These are phyloP conservation scores for Nemapogon koenigi DNA, from an alignment of 2,888 invertebrate species.

Conservation along the genomic window DNA sequence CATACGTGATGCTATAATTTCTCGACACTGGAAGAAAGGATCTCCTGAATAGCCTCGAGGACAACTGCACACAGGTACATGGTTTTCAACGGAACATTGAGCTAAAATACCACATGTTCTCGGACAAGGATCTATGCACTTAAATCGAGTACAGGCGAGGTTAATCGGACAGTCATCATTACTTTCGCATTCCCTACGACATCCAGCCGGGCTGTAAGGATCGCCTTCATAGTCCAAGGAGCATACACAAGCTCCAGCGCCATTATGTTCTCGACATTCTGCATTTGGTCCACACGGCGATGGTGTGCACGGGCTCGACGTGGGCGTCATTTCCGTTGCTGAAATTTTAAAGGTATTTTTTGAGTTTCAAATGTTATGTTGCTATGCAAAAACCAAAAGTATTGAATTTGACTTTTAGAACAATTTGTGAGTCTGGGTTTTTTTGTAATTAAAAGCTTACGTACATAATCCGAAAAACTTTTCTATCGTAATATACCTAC, in stretches of 20 bases:
- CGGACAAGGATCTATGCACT: conserved; percentile 85
- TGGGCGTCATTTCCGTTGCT: conserved; percentile 70
- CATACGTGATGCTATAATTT: conserved; percentile 51
- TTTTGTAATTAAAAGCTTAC: no score
- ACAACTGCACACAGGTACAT: conserved; percentile 80
- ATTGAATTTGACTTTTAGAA: no score
- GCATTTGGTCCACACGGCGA: conserved; percentile 88
- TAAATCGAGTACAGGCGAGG: conserved; percentile 79
- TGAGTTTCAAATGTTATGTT: conserved; percentile 16
- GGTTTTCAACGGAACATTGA: conserved; percentile 78
- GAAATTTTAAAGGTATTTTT: conserved; percentile 25
- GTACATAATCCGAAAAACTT: no score
- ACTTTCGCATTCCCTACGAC: conserved; percentile 78
- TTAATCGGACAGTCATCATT: conserved; percentile 77
- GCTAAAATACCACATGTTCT: conserved; percentile 84
- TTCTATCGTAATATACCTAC: no score
- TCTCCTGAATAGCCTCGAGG: conserved; percentile 79
- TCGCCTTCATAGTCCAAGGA: conserved; percentile 81
- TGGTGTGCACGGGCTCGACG: conserved; percentile 78
- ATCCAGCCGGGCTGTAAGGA: conserved; percentile 76
- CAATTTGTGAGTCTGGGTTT: no score
- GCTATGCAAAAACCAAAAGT: conserved; percentile 7
- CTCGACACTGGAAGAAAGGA: conserved; percentile 79
- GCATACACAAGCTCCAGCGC: conserved; percentile 86
- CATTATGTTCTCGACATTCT: conserved; percentile 81